phyloP scores from a whole-genome alignment of 2,113 vertebrate species.

The Prietella phreatophila region DNA sequence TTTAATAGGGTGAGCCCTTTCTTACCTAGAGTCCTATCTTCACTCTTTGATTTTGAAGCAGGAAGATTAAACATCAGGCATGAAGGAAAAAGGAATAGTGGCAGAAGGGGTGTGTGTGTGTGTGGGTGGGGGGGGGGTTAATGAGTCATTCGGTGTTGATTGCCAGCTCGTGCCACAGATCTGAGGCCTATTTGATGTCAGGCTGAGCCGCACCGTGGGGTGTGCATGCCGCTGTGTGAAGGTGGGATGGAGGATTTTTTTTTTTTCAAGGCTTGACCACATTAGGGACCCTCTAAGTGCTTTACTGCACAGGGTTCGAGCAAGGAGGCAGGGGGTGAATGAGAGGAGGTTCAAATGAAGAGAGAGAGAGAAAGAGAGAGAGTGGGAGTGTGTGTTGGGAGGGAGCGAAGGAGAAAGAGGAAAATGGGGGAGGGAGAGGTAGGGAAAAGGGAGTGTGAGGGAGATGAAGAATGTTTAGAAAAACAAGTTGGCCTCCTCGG shows the following conservation, averaged over 20 bases:
- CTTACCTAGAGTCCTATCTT: conserved; percentile 51
- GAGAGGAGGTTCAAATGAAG: conserved; percentile 46
- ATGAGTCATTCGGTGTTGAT: conserved; percentile 59
- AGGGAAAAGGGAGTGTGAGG: conserved; percentile 44
- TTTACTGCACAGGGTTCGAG: conserved; percentile 40
- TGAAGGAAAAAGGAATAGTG: conserved; percentile 31
- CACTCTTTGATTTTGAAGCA: conserved; percentile 58
- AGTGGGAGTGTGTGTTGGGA: not conserved
- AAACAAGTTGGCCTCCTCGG: conserved; percentile 60
- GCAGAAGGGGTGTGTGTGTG: not conserved
- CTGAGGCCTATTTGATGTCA: conserved; percentile 59
- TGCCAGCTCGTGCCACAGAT: conserved; percentile 58
- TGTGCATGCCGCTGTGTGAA: not conserved
- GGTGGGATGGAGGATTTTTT: conserved; percentile 39
- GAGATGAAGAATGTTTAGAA: conserved; percentile 61
- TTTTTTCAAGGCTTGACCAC: conserved; percentile 39
- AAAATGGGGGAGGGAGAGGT: conserved; percentile 28
- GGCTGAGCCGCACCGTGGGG: conserved; percentile 32
- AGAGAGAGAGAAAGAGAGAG: conserved; percentile 11
- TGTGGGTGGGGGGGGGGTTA: conserved; percentile 42
- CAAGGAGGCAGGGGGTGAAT: conserved; percentile 6
- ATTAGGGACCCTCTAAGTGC: conserved; percentile 46
- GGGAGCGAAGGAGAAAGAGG: conserved; percentile 42
- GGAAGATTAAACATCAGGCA: conserved; percentile 55
- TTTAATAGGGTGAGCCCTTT: conserved; percentile 56